A percentile compares a stretch with the other conserved stretches of the same genome.
These are phyloP conservation scores for Tachina fera DNA, from an alignment of 2,888 invertebrate species.

Conservation along the genomic window DNA sequence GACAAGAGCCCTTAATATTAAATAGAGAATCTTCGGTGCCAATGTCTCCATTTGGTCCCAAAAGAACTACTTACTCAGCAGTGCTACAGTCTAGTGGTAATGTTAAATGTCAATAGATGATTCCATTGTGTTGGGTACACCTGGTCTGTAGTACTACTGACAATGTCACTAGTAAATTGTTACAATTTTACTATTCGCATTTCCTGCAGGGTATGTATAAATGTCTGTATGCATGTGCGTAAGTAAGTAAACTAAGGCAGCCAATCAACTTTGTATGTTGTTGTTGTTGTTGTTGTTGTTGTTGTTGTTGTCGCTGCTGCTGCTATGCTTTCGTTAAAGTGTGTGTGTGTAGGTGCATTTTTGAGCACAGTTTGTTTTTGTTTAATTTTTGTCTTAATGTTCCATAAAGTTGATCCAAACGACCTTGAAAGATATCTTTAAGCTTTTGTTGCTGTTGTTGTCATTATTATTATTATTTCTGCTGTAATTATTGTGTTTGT, in stretches of 20 bases:
- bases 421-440: conserved; percentile 68
- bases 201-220: no score
- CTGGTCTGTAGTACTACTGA: no score
- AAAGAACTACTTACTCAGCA: no score
- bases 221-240: not conserved
- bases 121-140: no score
- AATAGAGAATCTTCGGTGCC: no score
- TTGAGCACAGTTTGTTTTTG: conserved; percentile 23
- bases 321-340: conserved; percentile 1
- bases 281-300: conserved; percentile 20
- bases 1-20: no score
- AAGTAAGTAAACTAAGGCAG: conserved; percentile 49
- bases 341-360: conserved; percentile 20
- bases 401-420: conserved; percentile 66
- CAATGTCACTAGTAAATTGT: no score
- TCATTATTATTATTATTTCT: conserved; percentile 16
- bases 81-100: no score
- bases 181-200: no score
- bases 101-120: no score
- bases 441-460: conserved; percentile 23
- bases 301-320: conserved; percentile 15
- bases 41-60: no score
- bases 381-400: conserved; percentile 13
- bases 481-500: conserved; percentile 39
- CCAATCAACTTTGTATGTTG: conserved; percentile 48